phyloP scores from a whole-genome alignment of 2,113 vertebrate species.

The Eulacestoma nigropectus region DNA sequence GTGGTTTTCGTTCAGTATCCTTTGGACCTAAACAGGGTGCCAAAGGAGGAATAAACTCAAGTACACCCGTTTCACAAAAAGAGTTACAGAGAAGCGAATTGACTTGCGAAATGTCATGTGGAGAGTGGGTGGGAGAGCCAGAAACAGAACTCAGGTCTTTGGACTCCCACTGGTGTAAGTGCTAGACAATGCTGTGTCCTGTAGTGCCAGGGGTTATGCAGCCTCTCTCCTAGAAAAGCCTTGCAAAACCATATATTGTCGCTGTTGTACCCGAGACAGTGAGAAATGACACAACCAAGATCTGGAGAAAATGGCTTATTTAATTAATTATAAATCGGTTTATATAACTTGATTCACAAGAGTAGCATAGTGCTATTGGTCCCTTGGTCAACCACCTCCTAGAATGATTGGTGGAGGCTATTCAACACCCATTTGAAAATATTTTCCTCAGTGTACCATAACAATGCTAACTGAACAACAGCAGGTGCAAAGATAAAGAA shows the following conservation, averaged over 20 bases:
- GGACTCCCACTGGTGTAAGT: neutral
- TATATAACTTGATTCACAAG: too few relatives aligned
- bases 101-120: neutral
- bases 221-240: neutral
- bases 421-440: too few relatives aligned
- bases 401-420: too few relatives aligned
- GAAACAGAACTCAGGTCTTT: neutral
- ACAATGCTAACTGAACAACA: too few relatives aligned
- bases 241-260: neutral
- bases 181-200: neutral
- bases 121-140: neutral
- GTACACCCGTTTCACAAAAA: neutral
- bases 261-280: too few relatives aligned
- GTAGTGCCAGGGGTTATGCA: neutral
- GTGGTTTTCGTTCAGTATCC: neutral
- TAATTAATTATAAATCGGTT: too few relatives aligned
- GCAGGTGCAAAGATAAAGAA: too few relatives aligned
- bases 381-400: too few relatives aligned
- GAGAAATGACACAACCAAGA: too few relatives aligned
- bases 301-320: too few relatives aligned
- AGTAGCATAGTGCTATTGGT: too few relatives aligned
- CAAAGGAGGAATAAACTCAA: neutral
- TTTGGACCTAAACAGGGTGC: neutral
- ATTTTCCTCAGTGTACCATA: too few relatives aligned
- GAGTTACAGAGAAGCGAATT: constrained; percentile 1